Conservation (phyloP, 2,797 vertebrate species). For the Falco biarmicus region DNA sequence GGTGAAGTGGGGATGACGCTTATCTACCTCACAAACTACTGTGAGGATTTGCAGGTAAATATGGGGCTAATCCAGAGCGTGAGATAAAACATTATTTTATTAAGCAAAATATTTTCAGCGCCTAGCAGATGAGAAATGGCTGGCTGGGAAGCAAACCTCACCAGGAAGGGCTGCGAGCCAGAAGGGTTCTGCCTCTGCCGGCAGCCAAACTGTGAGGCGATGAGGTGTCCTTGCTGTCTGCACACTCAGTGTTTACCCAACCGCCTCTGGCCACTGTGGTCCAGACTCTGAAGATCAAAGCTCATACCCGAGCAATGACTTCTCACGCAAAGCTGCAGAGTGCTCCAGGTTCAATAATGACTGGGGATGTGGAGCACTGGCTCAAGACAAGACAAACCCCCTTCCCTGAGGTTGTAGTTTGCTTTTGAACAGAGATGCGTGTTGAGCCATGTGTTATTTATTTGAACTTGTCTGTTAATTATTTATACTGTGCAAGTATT, state of each 20-base stretch:
- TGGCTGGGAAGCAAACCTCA: not conserved
- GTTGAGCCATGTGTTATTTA: not conserved
- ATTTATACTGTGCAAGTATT: slow-evolving; percentile 1
- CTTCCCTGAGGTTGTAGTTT: not conserved
- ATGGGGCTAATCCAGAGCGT: rapidly evolving
- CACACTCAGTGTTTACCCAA: not conserved
- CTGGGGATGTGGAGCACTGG: not conserved
- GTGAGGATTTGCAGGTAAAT: not conserved
- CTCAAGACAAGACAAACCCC: not conserved
- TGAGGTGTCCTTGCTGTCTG: not conserved
- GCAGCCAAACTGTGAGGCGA: not conserved
- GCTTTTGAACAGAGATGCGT: not conserved
- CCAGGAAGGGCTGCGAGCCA: too few relatives aligned
- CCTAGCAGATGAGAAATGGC: not conserved
- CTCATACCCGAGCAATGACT: not conserved
- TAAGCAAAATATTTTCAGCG: not conserved
- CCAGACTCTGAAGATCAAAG: not conserved
- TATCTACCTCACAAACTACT: too few relatives aligned
- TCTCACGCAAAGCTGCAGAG: not conserved
- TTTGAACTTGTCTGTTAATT: not conserved
- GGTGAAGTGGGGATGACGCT: not conserved
- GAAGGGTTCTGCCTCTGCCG: not conserved
- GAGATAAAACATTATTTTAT: not conserved
- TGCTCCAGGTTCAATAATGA: rapidly evolving
- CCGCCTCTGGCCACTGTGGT: not conserved